Evolutionary conservation across 2,888 invertebrate genomes (phyloP).

Genomic region (Pseudeuparius sepicola): DNA sequence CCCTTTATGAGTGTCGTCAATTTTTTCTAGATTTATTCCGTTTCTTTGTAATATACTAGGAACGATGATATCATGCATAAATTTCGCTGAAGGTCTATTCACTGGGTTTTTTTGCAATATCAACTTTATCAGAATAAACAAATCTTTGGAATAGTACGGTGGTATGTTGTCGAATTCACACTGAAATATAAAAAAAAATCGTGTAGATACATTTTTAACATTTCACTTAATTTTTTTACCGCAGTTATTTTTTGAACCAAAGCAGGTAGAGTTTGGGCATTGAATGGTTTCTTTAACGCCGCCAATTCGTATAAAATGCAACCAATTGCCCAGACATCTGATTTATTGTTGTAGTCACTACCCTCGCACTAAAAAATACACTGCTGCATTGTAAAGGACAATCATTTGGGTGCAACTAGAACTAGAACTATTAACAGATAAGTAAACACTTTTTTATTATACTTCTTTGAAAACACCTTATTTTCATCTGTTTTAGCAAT

Average conservation of each 20-base stretch:
- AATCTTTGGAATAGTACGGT: constrained; percentile 51
- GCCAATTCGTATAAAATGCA: constrained; percentile 70
- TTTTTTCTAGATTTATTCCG: constrained; percentile 7
- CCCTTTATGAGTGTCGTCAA: no score
- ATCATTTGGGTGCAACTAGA: no score
- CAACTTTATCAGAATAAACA: constrained; percentile 51
- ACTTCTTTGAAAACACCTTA: no score
- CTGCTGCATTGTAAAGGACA: no score
- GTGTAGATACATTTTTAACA: constrained; percentile 8
- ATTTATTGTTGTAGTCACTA: constrained; percentile 63
- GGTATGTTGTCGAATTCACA: constrained; percentile 58
- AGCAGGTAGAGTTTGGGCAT: constrained; percentile 61
- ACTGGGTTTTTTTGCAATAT: constrained; percentile 53
- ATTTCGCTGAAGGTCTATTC: constrained; percentile 51
- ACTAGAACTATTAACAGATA: no score
- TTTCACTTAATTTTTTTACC: constrained; percentile 38
- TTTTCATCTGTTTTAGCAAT: no score
- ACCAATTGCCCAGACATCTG: constrained; percentile 69
- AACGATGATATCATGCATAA: constrained; percentile 46
- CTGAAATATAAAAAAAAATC: constrained; percentile 35
- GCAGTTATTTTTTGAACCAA: constrained; percentile 65
- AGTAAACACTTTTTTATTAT: no score
- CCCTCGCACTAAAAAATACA: constrained; percentile 67
- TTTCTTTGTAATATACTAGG: constrained; percentile 36
- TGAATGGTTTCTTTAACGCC: constrained; percentile 60